These are phyloP conservation scores for Planococcus citri DNA, from an alignment of 1,140 invertebrate species.

Conservation along the genomic window DNA sequence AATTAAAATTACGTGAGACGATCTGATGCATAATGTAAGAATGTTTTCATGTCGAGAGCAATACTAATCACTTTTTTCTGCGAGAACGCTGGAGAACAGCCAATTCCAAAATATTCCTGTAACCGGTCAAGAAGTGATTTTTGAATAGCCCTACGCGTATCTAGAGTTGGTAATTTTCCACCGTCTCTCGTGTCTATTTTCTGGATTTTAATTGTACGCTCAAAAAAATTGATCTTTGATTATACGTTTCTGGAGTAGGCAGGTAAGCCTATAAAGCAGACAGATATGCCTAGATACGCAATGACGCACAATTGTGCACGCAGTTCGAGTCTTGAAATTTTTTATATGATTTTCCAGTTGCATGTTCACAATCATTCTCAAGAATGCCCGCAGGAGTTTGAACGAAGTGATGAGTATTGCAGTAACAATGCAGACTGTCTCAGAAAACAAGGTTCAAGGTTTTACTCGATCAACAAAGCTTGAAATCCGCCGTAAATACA, in stretches of 20 bases:
- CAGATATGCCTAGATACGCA: too few relatives aligned
- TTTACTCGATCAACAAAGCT: neutral
- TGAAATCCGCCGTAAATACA: neutral
- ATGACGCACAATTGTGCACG: neutral
- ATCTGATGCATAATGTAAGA: too few relatives aligned
- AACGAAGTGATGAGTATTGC: neutral
- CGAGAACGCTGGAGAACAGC: too few relatives aligned
- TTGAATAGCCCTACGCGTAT: too few relatives aligned
- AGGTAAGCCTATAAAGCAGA: too few relatives aligned
- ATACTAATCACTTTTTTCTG: too few relatives aligned
- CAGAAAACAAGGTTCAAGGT: neutral
- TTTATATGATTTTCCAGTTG: neutral
- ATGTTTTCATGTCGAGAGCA: too few relatives aligned
- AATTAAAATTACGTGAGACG: too few relatives aligned
- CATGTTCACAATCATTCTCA: neutral
- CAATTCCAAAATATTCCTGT: too few relatives aligned
- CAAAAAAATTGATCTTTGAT: conserved; percentile 7
- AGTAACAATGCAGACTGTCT: neutral
- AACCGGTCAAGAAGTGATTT: too few relatives aligned
- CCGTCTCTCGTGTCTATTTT: too few relatives aligned
- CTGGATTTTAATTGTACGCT: neutral
- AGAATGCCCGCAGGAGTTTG: neutral
- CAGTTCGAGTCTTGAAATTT: neutral
- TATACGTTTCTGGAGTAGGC: neutral
- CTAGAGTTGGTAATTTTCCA: too few relatives aligned